Evolutionary conservation across 2,888 invertebrate genomes (phyloP).

Genomic region (Neoscelio sp.): DNA sequence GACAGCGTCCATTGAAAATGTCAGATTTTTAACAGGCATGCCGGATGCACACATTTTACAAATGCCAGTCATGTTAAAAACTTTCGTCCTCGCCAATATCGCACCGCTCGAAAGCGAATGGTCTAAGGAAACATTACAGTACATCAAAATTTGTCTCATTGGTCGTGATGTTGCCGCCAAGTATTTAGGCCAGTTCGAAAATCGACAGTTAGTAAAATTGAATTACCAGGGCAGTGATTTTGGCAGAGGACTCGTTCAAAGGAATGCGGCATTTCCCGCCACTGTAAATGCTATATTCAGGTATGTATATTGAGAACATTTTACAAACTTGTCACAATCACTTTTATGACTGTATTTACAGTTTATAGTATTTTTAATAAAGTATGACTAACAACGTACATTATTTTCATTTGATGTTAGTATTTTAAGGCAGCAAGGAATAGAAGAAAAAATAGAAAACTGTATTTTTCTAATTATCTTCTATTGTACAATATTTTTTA

Average conservation of each 20-base stretch:
- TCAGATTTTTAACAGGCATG: constrained; percentile 16
- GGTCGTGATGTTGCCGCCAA: constrained; percentile 8
- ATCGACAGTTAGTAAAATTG: constrained; percentile 73
- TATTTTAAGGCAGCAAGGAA: too few relatives aligned
- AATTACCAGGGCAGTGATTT: constrained; percentile 73
- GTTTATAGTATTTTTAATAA: too few relatives aligned
- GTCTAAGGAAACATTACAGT: constrained; percentile 33
- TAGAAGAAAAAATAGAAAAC: too few relatives aligned
- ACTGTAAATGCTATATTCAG: constrained; percentile 71
- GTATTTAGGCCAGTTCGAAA: constrained; percentile 42
- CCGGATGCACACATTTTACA: constrained; percentile 22
- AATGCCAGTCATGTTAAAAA: constrained; percentile 30
- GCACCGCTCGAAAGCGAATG: constrained; percentile 2
- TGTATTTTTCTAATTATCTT: too few relatives aligned
- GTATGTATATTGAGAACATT: constrained; percentile 64
- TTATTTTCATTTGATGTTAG: too few relatives aligned
- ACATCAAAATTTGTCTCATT: constrained; percentile 15
- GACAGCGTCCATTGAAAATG: constrained; percentile 28
- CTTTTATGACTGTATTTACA: too few relatives aligned
- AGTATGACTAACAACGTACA: too few relatives aligned
- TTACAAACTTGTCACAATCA: too few relatives aligned
- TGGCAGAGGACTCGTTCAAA: constrained; percentile 70
- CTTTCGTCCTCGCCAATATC: constrained; percentile 21
- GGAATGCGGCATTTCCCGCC: constrained; percentile 72
- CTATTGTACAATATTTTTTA: too few relatives aligned